These are phyloP conservation scores for Cossypha niveicapilla DNA, from an alignment of 2,797 vertebrate species.

Conservation along the genomic window DNA sequence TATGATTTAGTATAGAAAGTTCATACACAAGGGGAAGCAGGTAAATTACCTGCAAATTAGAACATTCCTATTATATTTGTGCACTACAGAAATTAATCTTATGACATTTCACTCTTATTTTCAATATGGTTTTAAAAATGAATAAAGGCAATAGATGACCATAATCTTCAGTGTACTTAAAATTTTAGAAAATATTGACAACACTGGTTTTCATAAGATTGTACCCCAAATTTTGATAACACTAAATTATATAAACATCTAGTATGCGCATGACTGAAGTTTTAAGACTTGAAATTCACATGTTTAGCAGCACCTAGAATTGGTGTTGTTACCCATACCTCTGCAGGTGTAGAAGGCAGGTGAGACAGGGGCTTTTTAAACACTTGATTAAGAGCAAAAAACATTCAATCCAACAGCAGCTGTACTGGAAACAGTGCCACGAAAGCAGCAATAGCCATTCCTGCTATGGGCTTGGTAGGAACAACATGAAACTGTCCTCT, in stretches of 20 bases:
- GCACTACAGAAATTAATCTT: not conserved
- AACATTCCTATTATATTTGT: not conserved
- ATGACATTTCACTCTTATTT: not conserved
- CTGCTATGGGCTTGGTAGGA: not conserved
- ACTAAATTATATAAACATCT: not conserved
- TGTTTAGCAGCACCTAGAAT: fast-evolving
- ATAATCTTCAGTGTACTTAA: not conserved
- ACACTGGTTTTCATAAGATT: not conserved
- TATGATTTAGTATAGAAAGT: not conserved
- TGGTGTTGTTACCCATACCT: fast-evolving
- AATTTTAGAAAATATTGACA: not conserved
- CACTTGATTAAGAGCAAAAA: not conserved
- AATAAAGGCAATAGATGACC: not conserved
- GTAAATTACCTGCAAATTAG: not conserved
- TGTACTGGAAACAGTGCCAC: not conserved
- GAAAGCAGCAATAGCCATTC: not conserved
- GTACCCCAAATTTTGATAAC: not conserved
- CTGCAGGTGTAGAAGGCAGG: not conserved
- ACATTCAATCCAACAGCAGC: not conserved
- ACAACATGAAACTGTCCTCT: not conserved
- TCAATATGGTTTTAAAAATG: not conserved
- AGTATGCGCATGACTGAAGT: not conserved
- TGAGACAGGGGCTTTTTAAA: not conserved
- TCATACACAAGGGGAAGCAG: not conserved
- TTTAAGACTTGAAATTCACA: not conserved